Percentiles rank a stretch among this genome's conserved stretches.
Conservation (phyloP, 1,140 invertebrate genomes). For the Mycetomoellerius zeteki region DNA sequence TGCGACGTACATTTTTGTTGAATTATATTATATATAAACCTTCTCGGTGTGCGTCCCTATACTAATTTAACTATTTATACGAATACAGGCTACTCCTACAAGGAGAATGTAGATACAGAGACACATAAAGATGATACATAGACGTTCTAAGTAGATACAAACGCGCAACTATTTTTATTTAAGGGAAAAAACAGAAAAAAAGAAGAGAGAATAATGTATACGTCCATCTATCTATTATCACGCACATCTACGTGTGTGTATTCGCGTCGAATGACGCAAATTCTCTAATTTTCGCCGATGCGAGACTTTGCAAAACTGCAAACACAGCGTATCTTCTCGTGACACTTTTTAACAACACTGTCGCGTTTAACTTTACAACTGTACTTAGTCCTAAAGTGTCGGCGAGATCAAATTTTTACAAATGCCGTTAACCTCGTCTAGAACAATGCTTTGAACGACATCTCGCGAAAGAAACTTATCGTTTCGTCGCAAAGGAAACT, state of each 20-base stretch:
- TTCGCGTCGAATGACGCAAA: background rate
- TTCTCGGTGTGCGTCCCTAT: constrained; percentile 8
- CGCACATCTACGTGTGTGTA: background rate
- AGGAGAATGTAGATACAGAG: constrained; percentile 56
- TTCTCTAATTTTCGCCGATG: background rate
- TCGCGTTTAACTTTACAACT: constrained; percentile 27
- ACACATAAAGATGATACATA: constrained; percentile 48
- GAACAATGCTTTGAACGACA: background rate
- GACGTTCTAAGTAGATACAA: constrained; percentile 66
- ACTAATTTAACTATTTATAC: constrained; percentile 24
- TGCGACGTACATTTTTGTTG: constrained; percentile 54
- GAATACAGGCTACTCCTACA: constrained; percentile 9
- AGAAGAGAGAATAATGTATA: constrained; percentile 37
- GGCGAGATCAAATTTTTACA: constrained; percentile 6
- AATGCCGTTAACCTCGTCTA: background rate
- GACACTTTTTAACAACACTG: constrained; percentile 6
- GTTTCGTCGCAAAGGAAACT: constrained; percentile 59
- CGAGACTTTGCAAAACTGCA: background rate
- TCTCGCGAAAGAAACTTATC: background rate
- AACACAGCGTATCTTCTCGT: background rate
- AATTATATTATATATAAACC: constrained; percentile 48
- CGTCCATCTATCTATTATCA: constrained; percentile 25
- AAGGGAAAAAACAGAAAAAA: constrained; percentile 58
- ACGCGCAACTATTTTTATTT: constrained; percentile 68
- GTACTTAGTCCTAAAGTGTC: constrained; percentile 15